phyloP scores from a whole-genome alignment of 1,140 invertebrate species.

The Halyomorpha halys region DNA sequence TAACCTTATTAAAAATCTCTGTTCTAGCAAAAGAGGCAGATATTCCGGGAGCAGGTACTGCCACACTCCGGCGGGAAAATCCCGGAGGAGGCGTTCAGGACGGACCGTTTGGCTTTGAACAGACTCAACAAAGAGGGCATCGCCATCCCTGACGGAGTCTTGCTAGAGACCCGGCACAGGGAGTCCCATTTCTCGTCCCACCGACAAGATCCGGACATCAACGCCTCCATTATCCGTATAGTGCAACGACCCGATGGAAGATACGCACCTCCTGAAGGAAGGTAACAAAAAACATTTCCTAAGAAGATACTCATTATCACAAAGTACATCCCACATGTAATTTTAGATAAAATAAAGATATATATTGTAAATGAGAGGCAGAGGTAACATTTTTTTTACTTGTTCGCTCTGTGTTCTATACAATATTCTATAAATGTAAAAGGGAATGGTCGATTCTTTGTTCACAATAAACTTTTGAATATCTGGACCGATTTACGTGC shows the following conservation, averaged over 20 bases:
- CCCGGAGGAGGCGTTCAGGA: constrained; percentile 50
- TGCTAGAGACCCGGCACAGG: constrained; percentile 39
- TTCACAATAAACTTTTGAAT: no score
- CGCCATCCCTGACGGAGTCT: constrained; percentile 46
- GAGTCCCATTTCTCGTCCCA: constrained; percentile 35
- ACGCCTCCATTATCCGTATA: constrained; percentile 29
- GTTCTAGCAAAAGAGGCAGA: constrained; percentile 46
- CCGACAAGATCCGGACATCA: constrained; percentile 31
- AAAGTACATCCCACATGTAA: no score
- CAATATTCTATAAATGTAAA: no score
- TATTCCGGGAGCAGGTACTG: constrained; percentile 51
- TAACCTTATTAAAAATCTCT: no score
- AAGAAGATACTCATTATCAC: no score
- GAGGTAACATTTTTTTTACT: no score
- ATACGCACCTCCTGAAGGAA: constrained; percentile 31
- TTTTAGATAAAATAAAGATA: no score
- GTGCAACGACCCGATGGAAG: constrained; percentile 30
- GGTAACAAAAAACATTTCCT: neutral
- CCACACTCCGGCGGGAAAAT: constrained; percentile 52
- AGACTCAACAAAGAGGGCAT: constrained; percentile 52
- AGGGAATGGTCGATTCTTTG: no score
- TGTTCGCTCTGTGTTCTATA: no score
- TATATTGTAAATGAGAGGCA: no score
- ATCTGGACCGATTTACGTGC: no score
- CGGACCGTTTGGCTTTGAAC: constrained; percentile 49